These are phyloP conservation scores for Calosoma granatense DNA, from an alignment of 1,140 invertebrate genomes.

Conservation along the genomic window DNA sequence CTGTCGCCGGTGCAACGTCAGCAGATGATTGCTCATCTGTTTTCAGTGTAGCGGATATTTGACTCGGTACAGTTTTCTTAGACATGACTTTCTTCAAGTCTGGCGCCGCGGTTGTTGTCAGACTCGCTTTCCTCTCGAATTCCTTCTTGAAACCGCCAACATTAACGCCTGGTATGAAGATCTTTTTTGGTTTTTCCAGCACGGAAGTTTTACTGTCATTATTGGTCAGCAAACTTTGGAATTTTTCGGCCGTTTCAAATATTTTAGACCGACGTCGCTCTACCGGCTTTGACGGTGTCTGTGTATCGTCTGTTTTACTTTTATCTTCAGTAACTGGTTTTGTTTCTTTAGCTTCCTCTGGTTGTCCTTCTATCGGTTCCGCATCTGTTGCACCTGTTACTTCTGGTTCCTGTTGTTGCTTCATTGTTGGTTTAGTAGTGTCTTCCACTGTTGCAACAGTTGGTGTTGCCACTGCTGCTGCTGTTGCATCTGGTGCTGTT, in stretches of 20 bases:
- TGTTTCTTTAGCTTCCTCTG: slow-evolving; percentile 2
- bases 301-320: slow-evolving; percentile 26
- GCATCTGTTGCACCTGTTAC: slow-evolving; percentile 11
- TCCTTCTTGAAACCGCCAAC: slow-evolving; percentile 74
- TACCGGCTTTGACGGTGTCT: slow-evolving; percentile 31
- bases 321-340: slow-evolving; percentile 19
- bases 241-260: slow-evolving; percentile 60
- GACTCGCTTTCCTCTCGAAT: slow-evolving; percentile 66
- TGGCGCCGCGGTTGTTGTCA: slow-evolving; percentile 39
- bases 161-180: slow-evolving; percentile 68
- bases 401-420: slow-evolving; percentile 18
- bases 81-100: slow-evolving; percentile 26
- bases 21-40: slow-evolving; percentile 22
- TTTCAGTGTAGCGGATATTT: slow-evolving; percentile 16
- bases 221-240: slow-evolving; percentile 45
- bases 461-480: slow-evolving; percentile 23
- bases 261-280: slow-evolving; percentile 55
- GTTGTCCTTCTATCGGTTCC: slow-evolving; percentile 25
- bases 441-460: slow-evolving; percentile 21
- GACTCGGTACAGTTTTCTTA: slow-evolving; percentile 18
- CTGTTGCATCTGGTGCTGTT: slow-evolving; percentile 16
- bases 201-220: slow-evolving; percentile 29
- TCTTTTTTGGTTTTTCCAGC: slow-evolving; percentile 62
- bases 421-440: slow-evolving; percentile 11
- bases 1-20: slow-evolving; percentile 24